Conservation (phyloP, 2,888 invertebrate species). For the Dryocosmus kuriphilus region DNA sequence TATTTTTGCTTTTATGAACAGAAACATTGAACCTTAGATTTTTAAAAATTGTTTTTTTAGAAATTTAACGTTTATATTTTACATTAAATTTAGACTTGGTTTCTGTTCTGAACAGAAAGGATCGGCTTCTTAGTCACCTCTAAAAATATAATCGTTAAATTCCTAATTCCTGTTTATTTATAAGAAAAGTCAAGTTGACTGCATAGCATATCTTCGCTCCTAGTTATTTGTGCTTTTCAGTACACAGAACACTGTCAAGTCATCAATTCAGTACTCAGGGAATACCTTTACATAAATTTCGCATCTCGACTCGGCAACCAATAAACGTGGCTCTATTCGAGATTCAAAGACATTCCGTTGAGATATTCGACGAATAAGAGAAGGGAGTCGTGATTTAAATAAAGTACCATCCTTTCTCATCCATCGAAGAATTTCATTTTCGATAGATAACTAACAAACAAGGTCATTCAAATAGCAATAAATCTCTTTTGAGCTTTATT, state of each 20-base stretch:
- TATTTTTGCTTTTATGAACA: too few relatives aligned
- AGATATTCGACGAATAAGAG: constrained; percentile 44
- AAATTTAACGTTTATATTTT: too few relatives aligned
- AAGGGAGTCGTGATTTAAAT: constrained; percentile 16
- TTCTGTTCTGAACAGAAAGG: too few relatives aligned
- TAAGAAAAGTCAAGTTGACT: not conserved
- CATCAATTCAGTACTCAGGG: constrained; percentile 46
- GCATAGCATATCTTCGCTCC: not conserved
- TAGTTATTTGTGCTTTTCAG: constrained; percentile 42
- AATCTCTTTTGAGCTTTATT: not conserved
- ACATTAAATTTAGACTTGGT: too few relatives aligned
- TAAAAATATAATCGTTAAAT: too few relatives aligned
- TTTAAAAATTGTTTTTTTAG: too few relatives aligned
- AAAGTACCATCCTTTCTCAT: constrained; percentile 23
- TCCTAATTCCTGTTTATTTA: not conserved
- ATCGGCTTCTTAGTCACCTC: too few relatives aligned
- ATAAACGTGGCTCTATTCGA: constrained; percentile 51
- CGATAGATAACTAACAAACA: constrained; percentile 10
- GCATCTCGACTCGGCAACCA: constrained; percentile 51
- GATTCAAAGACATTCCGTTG: constrained; percentile 53
- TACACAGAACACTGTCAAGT: constrained; percentile 42
- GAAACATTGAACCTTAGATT: too few relatives aligned
- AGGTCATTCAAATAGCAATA: not conserved
- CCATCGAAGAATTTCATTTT: constrained; percentile 25
- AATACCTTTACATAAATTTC: constrained; percentile 57